phyloP scores from a whole-genome alignment of 1,140 invertebrate species.

The Drosophila ercepeae region DNA sequence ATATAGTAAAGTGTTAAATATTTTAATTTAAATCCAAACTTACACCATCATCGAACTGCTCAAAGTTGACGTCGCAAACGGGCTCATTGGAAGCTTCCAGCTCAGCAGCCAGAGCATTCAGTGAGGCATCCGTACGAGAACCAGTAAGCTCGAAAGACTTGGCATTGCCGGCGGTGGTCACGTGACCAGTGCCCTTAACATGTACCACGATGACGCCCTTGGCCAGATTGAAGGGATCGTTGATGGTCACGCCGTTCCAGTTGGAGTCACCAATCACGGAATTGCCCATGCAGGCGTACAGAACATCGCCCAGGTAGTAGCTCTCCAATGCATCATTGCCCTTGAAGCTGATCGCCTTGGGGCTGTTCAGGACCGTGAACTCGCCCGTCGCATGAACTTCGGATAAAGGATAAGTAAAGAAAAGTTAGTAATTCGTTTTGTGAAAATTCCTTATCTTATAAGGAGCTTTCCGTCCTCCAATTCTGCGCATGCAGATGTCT shows the following conservation, averaged over 20 bases:
- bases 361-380: constrained; percentile 88
- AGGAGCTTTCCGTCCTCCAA: constrained; percentile 6
- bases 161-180: constrained; percentile 84
- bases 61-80: constrained; percentile 86
- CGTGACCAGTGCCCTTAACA: constrained; percentile 88
- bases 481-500: constrained; percentile 61
- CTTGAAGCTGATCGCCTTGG: constrained; percentile 87
- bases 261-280: constrained; percentile 86
- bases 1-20: background rate
- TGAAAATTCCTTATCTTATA: constrained; percentile 19
- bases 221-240: constrained; percentile 90
- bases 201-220: constrained; percentile 90
- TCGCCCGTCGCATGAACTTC: constrained; percentile 88
- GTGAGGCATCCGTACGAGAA: constrained; percentile 42
- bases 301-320: constrained; percentile 89
- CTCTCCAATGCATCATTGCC: constrained; percentile 86
- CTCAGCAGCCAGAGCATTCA: constrained; percentile 54
- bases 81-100: constrained; percentile 66
- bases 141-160: constrained; percentile 70
- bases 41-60: constrained; percentile 87
- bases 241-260: constrained; percentile 89
- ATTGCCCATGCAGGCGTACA: constrained; percentile 88
- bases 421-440: constrained; percentile 38
- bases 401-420: constrained; percentile 52
- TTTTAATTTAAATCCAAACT: constrained; percentile 51